A percentile compares a stretch with the other conserved stretches of the same genome.
Evolutionary conservation across 2,888 invertebrate genomes (phyloP).

Genomic region (Leptura quadrifasciata): DNA sequence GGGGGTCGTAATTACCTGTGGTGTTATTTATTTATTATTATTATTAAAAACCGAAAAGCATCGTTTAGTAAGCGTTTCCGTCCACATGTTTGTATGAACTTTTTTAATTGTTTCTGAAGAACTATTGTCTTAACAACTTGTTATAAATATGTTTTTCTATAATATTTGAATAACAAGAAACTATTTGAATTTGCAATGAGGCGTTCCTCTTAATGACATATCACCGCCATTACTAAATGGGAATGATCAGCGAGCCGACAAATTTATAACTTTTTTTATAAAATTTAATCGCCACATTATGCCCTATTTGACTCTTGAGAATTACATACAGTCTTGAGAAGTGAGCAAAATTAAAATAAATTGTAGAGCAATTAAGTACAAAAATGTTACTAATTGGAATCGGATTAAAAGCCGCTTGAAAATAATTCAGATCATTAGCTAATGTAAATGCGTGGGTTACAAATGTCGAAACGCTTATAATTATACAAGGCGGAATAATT

Average conservation of each 20-base stretch:
- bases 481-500: not conserved
- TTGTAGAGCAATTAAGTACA: conserved; percentile 3
- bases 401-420: not conserved
- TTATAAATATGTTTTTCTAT: too few species aligned
- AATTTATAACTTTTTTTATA: not conserved
- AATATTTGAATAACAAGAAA: too few species aligned
- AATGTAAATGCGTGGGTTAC: not conserved
- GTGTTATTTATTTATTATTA: too few species aligned
- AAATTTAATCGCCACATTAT: not conserved
- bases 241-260: not conserved
- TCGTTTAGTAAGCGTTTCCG: too few species aligned
- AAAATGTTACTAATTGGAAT: conserved; percentile 7
- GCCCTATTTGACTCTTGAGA: not conserved
- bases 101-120: too few species aligned
- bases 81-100: too few species aligned
- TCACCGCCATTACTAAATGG: too few species aligned
- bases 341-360: not conserved
- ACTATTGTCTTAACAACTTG: too few species aligned
- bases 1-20: too few species aligned
- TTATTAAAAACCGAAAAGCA: too few species aligned
- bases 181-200: too few species aligned
- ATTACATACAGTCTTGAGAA: not conserved
- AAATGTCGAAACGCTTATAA: not conserved
- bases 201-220: too few species aligned
- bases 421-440: conserved; percentile 2